These are phyloP conservation scores for Calephelis nemesis DNA, from an alignment of 1,140 invertebrate species.

Conservation along the genomic window DNA sequence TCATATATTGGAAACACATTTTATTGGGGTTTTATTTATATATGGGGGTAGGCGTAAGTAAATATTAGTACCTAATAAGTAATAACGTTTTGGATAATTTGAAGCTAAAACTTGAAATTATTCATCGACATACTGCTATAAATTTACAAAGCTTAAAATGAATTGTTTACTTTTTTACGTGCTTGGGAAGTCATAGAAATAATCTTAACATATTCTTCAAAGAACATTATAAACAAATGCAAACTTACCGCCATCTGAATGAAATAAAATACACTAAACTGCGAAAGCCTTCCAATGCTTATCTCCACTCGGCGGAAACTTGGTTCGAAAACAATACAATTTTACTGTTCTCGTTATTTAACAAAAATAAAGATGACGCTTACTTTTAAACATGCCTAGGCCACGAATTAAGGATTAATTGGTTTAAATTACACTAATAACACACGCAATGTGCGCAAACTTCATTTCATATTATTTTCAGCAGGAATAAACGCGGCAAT, in stretches of 20 bases:
- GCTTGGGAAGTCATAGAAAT: too few relatives aligned
- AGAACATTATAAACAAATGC: not conserved
- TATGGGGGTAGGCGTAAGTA: too few relatives aligned
- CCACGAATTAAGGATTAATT: conserved; percentile 9
- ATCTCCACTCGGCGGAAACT: not conserved
- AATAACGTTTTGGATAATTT: too few relatives aligned
- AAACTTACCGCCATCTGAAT: conserved; percentile 29
- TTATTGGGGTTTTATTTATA: too few relatives aligned
- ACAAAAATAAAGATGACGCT: conserved; percentile 17
- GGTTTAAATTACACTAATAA: conserved; percentile 12
- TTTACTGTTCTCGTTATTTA: not conserved
- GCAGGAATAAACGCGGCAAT: not conserved
- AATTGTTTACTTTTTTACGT: too few relatives aligned
- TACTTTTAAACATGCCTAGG: not conserved
- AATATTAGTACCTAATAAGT: too few relatives aligned
- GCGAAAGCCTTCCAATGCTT: conserved; percentile 25
- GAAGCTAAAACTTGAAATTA: too few relatives aligned
- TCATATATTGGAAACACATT: too few relatives aligned
- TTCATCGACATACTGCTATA: too few relatives aligned
- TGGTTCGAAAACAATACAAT: not conserved
- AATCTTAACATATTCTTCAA: not conserved
- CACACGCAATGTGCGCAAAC: conserved; percentile 8
- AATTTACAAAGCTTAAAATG: too few relatives aligned
- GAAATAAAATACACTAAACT: conserved; percentile 14
- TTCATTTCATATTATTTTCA: not conserved